Base-by-base conservation (phyloP, 1,140 invertebrate genomes). In the Marisa cornuarietis region DNA sequence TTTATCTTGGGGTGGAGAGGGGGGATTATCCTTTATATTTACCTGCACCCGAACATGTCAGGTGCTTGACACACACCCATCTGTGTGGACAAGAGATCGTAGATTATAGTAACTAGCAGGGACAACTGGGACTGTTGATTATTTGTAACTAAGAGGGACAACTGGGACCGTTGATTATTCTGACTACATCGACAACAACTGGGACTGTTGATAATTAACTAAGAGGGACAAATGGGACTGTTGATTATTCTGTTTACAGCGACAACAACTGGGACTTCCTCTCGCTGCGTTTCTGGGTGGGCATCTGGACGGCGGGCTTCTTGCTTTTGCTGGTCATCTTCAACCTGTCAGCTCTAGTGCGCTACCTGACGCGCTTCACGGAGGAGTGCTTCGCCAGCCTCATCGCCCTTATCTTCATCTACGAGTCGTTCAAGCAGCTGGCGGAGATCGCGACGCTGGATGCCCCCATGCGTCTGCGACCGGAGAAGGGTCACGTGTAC, bases 331-430 rank as follows among this genome's bases (percentile, higher is more conserved):
- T 99, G 83, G 97, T 99, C 49, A 96, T 97, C 7, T 94, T 98
- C 22, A 98, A 99, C 92, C 96, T 97, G 3, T 98, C 97, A 90
- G 96, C 97, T 78, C 93, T 99, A 74, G 98, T 99, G 26, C 99
- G 97, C 89, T 99, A 98, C 89, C 99, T 99, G 79, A 99, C 98
- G 14, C 94, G 98, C 18, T 99, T 99, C 90, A 99, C 98, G 0
- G 98, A 99, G 92, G 98, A 99, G 92, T 99, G 98, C 90, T 99
- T 99, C 91, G 98, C 98, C 42, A 98, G 96, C 0, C 92, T 99
- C 10, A 99, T 99, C 87, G 98, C 98, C 6, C 95, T 99, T 84
- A 99, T 99, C 88, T 99, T 99, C 91, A 98, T 99, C 90, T 97
- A 97, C 89, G 99, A 99, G 94, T 97, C 98, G 89, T 90, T 94